A percentile compares a stretch with the other conserved stretches of the same genome.
Conservation (phyloP, 2,113 vertebrate species). For the Indicator indicator region DNA sequence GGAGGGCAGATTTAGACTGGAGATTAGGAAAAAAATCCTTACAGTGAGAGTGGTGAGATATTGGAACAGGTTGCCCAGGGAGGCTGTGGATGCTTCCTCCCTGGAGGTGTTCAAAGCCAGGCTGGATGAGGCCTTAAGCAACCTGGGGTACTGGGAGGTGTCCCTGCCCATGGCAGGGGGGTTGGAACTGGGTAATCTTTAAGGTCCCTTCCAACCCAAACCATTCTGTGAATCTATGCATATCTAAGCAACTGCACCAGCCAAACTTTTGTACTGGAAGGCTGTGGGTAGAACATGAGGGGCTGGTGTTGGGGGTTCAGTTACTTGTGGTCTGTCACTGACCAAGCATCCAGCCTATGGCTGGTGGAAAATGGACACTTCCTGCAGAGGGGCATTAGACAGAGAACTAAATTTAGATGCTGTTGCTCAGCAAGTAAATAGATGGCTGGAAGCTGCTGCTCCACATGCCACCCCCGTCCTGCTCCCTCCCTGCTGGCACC, state of each 20-base stretch:
- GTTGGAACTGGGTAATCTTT: no score
- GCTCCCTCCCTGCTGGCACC: accelerated
- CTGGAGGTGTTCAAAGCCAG: no score
- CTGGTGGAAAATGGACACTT: neutral
- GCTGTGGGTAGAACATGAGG: accelerated
- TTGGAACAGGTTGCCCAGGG: no score
- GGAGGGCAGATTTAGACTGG: no score
- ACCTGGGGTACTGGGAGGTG: no score
- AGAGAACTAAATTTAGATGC: neutral
- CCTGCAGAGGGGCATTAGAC: neutral
- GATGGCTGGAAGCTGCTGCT: neutral
- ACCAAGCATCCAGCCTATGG: neutral
- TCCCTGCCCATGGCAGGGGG: no score
- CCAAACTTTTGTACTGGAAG: accelerated
- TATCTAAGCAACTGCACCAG: neutral
- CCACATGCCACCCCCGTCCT: accelerated
- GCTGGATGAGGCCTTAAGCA: no score
- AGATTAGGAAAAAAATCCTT: no score
- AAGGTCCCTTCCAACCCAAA: no score
- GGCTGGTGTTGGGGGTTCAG: neutral
- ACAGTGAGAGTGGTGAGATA: no score
- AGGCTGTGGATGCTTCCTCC: no score
- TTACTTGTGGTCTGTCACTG: accelerated
- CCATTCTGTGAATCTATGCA: no score
- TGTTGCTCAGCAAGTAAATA: neutral